These are phyloP conservation scores for Drosophila nr. fundita DNA, from an alignment of 2,888 invertebrate genomes.

Conservation along the genomic window DNA sequence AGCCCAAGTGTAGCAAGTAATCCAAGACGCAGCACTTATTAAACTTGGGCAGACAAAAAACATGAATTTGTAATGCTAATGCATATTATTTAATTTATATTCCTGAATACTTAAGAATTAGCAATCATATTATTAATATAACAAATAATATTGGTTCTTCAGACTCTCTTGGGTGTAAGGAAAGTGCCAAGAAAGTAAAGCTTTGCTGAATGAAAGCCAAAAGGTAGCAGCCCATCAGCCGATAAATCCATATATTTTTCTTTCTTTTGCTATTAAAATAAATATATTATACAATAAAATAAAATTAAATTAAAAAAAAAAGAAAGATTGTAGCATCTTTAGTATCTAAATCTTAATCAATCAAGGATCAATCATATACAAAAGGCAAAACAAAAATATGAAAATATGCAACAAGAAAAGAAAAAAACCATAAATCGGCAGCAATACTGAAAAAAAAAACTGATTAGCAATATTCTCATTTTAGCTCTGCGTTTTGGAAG, in stretches of 20 bases:
- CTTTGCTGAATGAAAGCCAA: background rate
- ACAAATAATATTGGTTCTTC: background rate
- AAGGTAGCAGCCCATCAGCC: background rate
- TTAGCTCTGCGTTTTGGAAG: background rate
- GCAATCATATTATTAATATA: background rate
- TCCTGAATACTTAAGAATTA: background rate
- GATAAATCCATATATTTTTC: background rate
- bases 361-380: background rate
- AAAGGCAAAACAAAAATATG: background rate
- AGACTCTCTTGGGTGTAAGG: too few relatives aligned
- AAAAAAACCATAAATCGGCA: background rate
- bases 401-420: background rate
- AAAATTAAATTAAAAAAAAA: too few relatives aligned
- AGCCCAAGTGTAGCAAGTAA: constrained; percentile 12
- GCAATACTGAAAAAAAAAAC: background rate
- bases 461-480: background rate
- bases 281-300: too few relatives aligned
- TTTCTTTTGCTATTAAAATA: background rate
- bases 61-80: background rate
- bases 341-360: background rate
- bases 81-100: background rate
- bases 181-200: too few relatives aligned
- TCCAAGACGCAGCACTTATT: constrained; percentile 12
- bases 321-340: background rate
- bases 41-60: constrained; percentile 5